Conservation (phyloP, 2,113 vertebrate genomes). For the Chroicocephalus ridibundus region DNA sequence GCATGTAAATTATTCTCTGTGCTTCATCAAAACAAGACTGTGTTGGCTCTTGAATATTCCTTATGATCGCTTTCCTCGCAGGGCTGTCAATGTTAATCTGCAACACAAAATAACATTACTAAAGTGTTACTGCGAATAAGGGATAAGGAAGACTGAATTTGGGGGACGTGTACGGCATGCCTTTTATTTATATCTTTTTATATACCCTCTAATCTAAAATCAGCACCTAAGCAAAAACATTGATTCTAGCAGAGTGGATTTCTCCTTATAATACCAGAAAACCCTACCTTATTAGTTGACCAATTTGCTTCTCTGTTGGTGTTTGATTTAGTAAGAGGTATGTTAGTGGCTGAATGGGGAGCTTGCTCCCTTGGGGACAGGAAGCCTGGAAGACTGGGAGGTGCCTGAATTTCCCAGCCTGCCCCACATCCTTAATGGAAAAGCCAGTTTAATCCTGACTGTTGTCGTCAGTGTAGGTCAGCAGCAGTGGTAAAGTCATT, state of each 20-base stretch:
- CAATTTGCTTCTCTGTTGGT: background rate
- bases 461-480: rapidly evolving
- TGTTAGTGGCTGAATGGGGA: background rate
- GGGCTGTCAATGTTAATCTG: slow-evolving; percentile 89
- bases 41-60: slow-evolving; percentile 79
- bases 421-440: background rate
- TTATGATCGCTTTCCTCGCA: slow-evolving; percentile 77
- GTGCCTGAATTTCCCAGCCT: background rate
- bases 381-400: background rate
- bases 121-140: background rate
- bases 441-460: background rate
- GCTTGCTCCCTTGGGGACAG: background rate
- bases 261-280: background rate
- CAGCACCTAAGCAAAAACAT: background rate
- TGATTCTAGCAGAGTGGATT: background rate
- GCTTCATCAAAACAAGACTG: slow-evolving; percentile 83
- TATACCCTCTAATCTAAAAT: background rate
- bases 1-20: slow-evolving; percentile 83
- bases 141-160: background rate
- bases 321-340: background rate
- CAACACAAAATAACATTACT: slow-evolving; percentile 17
- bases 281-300: background rate
- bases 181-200: background rate
- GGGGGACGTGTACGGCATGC: background rate
- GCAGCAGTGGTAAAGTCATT: background rate